These are phyloP conservation scores for Drosophila subquinaria DNA, from an alignment of 2,888 invertebrate species.

Conservation along the genomic window DNA sequence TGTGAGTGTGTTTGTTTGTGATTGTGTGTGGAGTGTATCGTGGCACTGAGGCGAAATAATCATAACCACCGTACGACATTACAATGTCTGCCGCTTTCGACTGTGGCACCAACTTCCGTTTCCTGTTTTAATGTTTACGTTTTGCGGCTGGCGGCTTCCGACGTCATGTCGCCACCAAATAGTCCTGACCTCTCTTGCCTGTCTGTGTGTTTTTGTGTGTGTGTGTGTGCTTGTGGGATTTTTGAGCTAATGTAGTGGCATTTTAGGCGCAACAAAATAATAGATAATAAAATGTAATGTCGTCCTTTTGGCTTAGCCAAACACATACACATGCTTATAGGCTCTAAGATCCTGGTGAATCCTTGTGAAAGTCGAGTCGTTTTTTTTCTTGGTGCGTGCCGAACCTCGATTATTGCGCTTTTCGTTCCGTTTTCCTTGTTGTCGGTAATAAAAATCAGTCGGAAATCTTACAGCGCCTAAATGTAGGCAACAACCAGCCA, in stretches of 20 bases:
- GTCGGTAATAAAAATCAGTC: conserved; percentile 73
- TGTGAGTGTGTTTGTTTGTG: conserved; percentile 1
- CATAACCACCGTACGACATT: conserved; percentile 73
- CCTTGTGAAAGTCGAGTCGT: conserved; percentile 18
- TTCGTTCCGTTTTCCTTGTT: conserved; percentile 39
- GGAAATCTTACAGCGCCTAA: conserved; percentile 63
- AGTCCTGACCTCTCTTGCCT: conserved; percentile 31
- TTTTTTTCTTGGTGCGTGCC: conserved; percentile 56
- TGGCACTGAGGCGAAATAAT: conserved; percentile 67
- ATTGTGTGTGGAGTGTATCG: conserved; percentile 8
- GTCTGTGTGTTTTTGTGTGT: conserved; percentile 9
- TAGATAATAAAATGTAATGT: conserved; percentile 82
- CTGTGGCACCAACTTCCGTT: conserved; percentile 75
- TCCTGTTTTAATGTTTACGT: conserved; percentile 79
- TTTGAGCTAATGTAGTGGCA: conserved; percentile 77
- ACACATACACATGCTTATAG: conserved; percentile 33
- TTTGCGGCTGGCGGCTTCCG: conserved; percentile 65
- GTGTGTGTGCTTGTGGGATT: conserved; percentile 45
- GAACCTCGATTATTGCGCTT: conserved; percentile 73
- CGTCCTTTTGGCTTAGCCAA: conserved; percentile 67
- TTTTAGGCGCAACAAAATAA: conserved; percentile 73
- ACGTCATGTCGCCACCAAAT: conserved; percentile 33
- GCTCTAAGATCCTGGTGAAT: conserved; percentile 25
- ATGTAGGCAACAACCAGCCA: conserved; percentile 57
- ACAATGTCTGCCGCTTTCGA: conserved; percentile 50